Evolutionary conservation across 2,888 invertebrate genomes (phyloP).

Genomic region (Hydropsyche betteni): DNA sequence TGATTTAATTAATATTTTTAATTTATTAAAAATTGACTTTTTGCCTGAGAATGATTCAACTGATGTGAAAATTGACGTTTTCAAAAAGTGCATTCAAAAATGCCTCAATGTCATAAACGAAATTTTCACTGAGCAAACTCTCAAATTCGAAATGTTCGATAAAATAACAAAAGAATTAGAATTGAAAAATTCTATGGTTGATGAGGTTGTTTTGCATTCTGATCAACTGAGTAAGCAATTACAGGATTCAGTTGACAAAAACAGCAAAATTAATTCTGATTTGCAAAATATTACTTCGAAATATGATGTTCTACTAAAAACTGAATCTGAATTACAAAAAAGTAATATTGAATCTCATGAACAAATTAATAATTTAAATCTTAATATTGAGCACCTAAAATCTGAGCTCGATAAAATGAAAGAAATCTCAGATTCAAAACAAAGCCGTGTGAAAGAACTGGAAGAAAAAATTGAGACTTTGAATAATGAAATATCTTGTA

Average conservation of each 20-base stretch:
- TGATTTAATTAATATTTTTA: slow-evolving; percentile 8
- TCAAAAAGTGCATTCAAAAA: not conserved
- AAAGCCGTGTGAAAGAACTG: slow-evolving; percentile 57
- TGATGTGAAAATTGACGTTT: not conserved
- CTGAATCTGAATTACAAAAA: no score
- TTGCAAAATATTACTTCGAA: no score
- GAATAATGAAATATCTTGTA: slow-evolving; percentile 53
- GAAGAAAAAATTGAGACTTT: slow-evolving; percentile 57
- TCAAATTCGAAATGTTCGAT: not conserved
- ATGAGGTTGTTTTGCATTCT: no score
- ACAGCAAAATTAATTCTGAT: no score
- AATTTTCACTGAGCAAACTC: not conserved
- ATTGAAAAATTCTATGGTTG: no score
- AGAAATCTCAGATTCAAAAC: slow-evolving; percentile 57
- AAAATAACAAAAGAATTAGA: not conserved
- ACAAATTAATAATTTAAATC: slow-evolving; percentile 47
- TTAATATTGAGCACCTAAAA: slow-evolving; percentile 58
- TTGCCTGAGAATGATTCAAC: not conserved
- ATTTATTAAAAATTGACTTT: not conserved
- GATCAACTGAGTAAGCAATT: no score
- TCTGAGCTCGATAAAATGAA: slow-evolving; percentile 59
- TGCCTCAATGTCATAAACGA: not conserved
- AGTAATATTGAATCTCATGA: no score
- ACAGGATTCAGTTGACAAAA: no score
- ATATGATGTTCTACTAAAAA: no score